Percentiles rank a stretch among this genome's conserved stretches.
These are phyloP conservation scores for Nannobrachium achirus DNA, from an alignment of 2,113 vertebrate genomes.

Conservation along the genomic window DNA sequence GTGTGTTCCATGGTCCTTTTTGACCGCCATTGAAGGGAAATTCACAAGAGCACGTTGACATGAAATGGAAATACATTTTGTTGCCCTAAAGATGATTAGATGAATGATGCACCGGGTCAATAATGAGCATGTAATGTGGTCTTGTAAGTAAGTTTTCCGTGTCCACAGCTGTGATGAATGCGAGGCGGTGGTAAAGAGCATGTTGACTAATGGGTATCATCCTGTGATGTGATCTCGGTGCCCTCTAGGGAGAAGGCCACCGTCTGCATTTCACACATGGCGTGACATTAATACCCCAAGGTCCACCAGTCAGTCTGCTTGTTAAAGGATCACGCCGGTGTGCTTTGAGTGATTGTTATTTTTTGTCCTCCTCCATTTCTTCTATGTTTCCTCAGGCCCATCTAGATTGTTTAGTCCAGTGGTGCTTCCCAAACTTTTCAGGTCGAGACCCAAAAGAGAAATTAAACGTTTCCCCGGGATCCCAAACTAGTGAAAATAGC, in stretches of 20 bases:
- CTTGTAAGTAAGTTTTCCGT: conserved; percentile 90
- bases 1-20: conserved; percentile 48
- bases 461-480: too few relatives aligned
- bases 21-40: conserved; percentile 56
- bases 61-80: conserved; percentile 68
- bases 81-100: conserved; percentile 72
- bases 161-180: conserved; percentile 90
- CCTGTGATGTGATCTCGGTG: conserved; percentile 84
- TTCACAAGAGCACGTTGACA: too few relatives aligned
- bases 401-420: not conserved
- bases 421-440: too few relatives aligned
- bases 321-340: conserved; percentile 34
- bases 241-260: conserved; percentile 50
- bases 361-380: conserved; percentile 5
- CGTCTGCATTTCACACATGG: conserved; percentile 69
- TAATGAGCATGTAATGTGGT: conserved; percentile 89
- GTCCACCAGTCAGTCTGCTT: conserved; percentile 56
- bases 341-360: too few relatives aligned
- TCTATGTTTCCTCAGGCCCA: conserved; percentile 12
- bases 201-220: conserved; percentile 78
- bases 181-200: conserved; percentile 84
- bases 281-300: conserved; percentile 54
- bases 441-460: too few relatives aligned
- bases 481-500: too few relatives aligned
- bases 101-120: conserved; percentile 88